Conservation (phyloP, 2,888 invertebrate species). For the Drosophila paranaensis region DNA sequence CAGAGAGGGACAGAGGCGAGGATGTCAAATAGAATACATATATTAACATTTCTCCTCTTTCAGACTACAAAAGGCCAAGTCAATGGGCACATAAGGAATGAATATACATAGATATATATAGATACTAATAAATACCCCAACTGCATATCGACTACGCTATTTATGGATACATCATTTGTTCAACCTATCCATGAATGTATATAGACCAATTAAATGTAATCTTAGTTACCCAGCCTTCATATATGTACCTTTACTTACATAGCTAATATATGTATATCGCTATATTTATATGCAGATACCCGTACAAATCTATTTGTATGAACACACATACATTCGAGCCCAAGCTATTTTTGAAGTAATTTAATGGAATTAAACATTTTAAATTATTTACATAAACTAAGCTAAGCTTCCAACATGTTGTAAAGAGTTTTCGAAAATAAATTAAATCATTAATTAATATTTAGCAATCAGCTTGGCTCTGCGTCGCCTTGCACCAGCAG, state of each 20-base stretch:
- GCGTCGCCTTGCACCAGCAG: constrained; percentile 58
- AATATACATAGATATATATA: background rate
- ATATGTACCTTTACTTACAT: constrained; percentile 33
- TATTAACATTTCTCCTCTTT: background rate
- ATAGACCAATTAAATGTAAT: constrained; percentile 37
- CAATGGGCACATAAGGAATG: constrained; percentile 77
- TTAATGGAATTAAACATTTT: constrained; percentile 52
- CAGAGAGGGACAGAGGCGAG: background rate
- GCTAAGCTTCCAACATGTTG: constrained; percentile 49
- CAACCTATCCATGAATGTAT: constrained; percentile 41
- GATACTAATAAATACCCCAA: background rate
- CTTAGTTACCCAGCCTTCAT: constrained; percentile 21
- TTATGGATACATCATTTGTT: constrained; percentile 18
- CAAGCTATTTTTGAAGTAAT: constrained; percentile 21
- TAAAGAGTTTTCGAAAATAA: constrained; percentile 37
- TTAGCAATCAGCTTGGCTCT: background rate
- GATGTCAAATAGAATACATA: too few relatives aligned
- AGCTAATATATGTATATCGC: constrained; percentile 30
- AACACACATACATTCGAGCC: constrained; percentile 4
- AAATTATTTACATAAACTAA: constrained; percentile 57
- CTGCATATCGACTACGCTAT: constrained; percentile 4
- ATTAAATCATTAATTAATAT: background rate
- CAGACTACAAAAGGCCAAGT: constrained; percentile 84
- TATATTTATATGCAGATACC: constrained; percentile 2
- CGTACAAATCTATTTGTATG: constrained; percentile 13